Evolutionary conservation across 2,113 vertebrate genomes (phyloP).

Genomic region (Mormyrus iriodes): DNA sequence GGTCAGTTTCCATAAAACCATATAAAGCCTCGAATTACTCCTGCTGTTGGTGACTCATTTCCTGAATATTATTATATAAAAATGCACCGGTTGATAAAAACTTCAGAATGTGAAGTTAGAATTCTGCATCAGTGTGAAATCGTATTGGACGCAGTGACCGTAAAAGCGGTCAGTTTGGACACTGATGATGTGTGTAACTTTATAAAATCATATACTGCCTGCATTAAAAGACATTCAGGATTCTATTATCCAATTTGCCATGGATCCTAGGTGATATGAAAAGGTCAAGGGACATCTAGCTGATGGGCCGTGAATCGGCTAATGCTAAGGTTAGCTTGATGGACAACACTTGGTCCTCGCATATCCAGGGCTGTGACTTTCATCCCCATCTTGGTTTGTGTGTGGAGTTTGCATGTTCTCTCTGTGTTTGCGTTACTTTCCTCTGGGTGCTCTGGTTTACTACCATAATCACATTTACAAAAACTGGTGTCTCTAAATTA

Average conservation of each 20-base stretch:
- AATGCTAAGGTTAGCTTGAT: not conserved
- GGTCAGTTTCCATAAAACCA: not conserved
- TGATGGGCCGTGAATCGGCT: not conserved
- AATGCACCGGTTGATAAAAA: not conserved
- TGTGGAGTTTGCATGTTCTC: not conserved
- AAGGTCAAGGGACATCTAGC: not conserved
- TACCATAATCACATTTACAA: not conserved
- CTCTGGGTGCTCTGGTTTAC: not conserved
- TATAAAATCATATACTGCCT: not conserved
- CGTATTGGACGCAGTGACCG: not conserved
- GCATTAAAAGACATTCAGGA: not conserved
- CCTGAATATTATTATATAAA: not conserved
- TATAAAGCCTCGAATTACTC: not conserved
- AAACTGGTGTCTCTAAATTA: not conserved
- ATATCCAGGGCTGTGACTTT: not conserved
- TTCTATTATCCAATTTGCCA: not conserved
- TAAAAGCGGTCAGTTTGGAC: not conserved
- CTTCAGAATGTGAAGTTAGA: not conserved
- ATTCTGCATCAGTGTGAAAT: not conserved
- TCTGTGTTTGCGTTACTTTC: not conserved
- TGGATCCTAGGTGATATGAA: not conserved
- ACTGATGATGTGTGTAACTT: not conserved
- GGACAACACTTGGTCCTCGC: not conserved
- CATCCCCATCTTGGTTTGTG: not conserved
- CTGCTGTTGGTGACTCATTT: not conserved